Conservation (phyloP, 1,140 invertebrate species). For the Trichoplusia ni region DNA sequence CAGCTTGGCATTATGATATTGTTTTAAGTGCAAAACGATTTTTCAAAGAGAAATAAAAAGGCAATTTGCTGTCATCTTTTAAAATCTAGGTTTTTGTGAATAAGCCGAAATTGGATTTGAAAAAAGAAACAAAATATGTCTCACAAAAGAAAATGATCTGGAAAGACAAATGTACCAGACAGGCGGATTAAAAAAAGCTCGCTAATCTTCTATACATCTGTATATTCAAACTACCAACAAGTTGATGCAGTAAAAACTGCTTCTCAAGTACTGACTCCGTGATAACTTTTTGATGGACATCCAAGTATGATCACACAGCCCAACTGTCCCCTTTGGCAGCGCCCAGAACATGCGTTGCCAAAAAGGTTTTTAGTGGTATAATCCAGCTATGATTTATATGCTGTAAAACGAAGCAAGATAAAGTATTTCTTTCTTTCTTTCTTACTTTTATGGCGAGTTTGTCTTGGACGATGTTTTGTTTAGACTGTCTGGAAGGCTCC, state of each 20-base stretch:
- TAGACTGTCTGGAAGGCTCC: neutral
- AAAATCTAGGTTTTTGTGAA: too few species aligned
- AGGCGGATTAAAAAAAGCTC: neutral
- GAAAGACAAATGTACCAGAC: too few species aligned
- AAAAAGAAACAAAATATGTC: too few species aligned
- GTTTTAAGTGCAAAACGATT: too few species aligned
- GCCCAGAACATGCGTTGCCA: slow-evolving; percentile 18
- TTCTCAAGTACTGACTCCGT: slow-evolving; percentile 21
- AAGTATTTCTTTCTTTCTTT: neutral
- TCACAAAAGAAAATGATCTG: too few species aligned
- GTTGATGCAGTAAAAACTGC: slow-evolving; percentile 17
- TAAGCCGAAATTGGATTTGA: too few species aligned
- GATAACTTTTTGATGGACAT: slow-evolving; percentile 31
- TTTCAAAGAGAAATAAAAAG: too few species aligned
- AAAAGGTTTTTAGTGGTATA: slow-evolving; percentile 29
- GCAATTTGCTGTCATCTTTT: too few species aligned
- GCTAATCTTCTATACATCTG: slow-evolving; percentile 4
- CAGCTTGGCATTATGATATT: too few species aligned
- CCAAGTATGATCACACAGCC: slow-evolving; percentile 21
- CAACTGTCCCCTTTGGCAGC: slow-evolving; percentile 24
- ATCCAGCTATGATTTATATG: slow-evolving; percentile 26
- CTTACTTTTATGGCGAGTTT: too few species aligned
- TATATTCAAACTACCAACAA: slow-evolving; percentile 1
- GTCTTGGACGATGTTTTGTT: slow-evolving; percentile 1
- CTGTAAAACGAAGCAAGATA: slow-evolving; percentile 7